A percentile compares a stretch with the other conserved stretches of the same genome.
These are phyloP conservation scores for Apostichopus parvimensis DNA, from an alignment of 35 echinoderm and acorn worm genomes.

Conservation along the genomic window DNA sequence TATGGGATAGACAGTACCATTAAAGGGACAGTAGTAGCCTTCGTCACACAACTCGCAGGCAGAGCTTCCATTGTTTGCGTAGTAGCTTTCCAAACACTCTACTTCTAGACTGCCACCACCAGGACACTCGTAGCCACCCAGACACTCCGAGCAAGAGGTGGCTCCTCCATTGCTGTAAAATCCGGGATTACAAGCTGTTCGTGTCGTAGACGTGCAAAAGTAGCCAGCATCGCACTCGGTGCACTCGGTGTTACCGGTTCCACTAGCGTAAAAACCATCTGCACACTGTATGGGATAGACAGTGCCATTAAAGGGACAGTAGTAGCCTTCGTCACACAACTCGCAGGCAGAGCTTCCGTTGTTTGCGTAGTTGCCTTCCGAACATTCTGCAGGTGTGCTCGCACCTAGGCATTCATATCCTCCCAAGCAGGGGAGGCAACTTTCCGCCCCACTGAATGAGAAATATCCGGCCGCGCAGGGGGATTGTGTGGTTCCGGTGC, in stretches of 20 bases:
- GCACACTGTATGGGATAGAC: conserved; percentile 58
- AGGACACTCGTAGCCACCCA: conserved; percentile 63
- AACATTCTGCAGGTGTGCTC: conserved; percentile 62
- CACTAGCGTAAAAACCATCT: conserved; percentile 60
- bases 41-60: conserved; percentile 62
- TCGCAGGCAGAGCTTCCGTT: conserved; percentile 65
- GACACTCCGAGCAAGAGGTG: conserved; percentile 52
- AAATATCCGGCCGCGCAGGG: conserved; percentile 61
- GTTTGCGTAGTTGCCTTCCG: conserved; percentile 68
- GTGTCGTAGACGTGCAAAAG: conserved; percentile 66
- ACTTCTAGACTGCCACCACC: conserved; percentile 51
- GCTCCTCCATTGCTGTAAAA: conserved; percentile 50
- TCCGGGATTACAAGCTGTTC: conserved; percentile 46
- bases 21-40: conserved; percentile 77
- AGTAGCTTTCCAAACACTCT: conserved; percentile 66
- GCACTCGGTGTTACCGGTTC: conserved; percentile 58
- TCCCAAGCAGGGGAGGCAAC: conserved; percentile 58
- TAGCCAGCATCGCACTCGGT: conserved; percentile 67
- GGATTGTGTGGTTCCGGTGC: conserved; percentile 52
- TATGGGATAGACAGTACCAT: conserved; percentile 52
- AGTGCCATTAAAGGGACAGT: conserved; percentile 71
- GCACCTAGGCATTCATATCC: conserved; percentile 65
- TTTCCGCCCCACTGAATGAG: conserved; percentile 41
- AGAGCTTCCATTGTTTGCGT: conserved; percentile 68
- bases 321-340: conserved; percentile 66